Evolutionary conservation across 64 coral and sea anemone species (phyloP), one percentile per base, ranked within the genome.

Genomic region (Acropora tenuis): DNA sequence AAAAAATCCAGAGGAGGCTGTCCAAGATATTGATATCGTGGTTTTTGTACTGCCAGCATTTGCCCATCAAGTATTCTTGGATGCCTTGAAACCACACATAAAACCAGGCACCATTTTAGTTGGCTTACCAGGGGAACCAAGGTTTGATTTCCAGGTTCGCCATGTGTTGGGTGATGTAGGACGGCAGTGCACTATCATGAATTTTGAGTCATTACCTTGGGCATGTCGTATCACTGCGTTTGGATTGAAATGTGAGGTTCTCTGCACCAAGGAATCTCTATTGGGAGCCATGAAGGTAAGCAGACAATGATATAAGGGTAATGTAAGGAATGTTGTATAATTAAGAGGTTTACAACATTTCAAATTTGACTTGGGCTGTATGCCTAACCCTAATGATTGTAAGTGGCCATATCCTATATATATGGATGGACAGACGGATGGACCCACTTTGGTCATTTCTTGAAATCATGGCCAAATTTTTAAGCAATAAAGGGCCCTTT

Each of bases 141-240:
- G 87, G 5, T 78, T 89, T 89, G 87, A 89, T n/a, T 89, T 89
- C 61, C 52, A 89, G 40, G 74, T 46, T 60, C 74, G 50, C n/a
- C 3, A 41, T 15, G 43, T 78, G 15, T 55, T 89, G 41, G 87
- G 87, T 9, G 87, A 89, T 41, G 7, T 69, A 18, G 50, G 43
- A 1, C 18, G 10, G 4, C 43, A 90, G n/a, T 58, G 48, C 43
- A 78, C 87, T 58, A 50, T 89, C 50, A 48, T 79, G 45, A 78
- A 59, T 16, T 30, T 89, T 44, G 87, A 89, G 58, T 89, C 87
- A n/a, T 79, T 78, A 45, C 87, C 87, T 8, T 89, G 87, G 87
- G 87, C 87, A 78, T 71, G 59, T 13, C 59, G 88, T 69, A 81
- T 45, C 68, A 47, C 59, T 16, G 88, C 86, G 63, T 94, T 94